Evolutionary conservation across 2,888 invertebrate species (phyloP).

Genomic region (Ormyrus labotus): DNA sequence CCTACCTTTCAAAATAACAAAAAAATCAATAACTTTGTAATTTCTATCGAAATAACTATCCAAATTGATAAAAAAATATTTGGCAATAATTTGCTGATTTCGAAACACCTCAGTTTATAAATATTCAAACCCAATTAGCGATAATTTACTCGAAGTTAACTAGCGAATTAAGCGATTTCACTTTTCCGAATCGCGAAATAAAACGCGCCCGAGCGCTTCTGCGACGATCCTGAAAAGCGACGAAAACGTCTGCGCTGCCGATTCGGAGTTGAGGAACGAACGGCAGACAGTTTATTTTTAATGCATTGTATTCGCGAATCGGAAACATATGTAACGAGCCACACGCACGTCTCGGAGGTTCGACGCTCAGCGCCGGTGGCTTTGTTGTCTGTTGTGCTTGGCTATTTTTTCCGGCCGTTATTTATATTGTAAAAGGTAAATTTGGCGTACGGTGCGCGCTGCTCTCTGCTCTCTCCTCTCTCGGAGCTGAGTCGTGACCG

Average conservation of each 20-base stretch:
- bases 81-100: no score
- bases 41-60: no score
- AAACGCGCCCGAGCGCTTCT: no score
- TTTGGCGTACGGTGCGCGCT: conserved; percentile 3
- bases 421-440: conserved; percentile 42
- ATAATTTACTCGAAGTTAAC: no score
- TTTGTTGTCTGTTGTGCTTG: not conserved
- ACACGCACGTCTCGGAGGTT: not conserved
- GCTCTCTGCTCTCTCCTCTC: not conserved
- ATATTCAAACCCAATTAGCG: no score
- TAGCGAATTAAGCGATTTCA: no score
- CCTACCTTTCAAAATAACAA: no score
- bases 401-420: conserved; percentile 43
- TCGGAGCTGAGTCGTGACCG: not conserved
- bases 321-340: conserved; percentile 28
- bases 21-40: no score
- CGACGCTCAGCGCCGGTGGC: not conserved
- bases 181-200: no score
- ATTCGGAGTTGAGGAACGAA: not conserved
- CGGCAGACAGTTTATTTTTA: conserved; percentile 47
- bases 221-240: not conserved
- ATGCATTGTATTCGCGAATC: conserved; percentile 48
- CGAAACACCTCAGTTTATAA: no score
- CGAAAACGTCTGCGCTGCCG: not conserved
- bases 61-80: no score